Evolutionary conservation across 2,888 invertebrate species (phyloP).

Genomic region (Andrena fulva): DNA sequence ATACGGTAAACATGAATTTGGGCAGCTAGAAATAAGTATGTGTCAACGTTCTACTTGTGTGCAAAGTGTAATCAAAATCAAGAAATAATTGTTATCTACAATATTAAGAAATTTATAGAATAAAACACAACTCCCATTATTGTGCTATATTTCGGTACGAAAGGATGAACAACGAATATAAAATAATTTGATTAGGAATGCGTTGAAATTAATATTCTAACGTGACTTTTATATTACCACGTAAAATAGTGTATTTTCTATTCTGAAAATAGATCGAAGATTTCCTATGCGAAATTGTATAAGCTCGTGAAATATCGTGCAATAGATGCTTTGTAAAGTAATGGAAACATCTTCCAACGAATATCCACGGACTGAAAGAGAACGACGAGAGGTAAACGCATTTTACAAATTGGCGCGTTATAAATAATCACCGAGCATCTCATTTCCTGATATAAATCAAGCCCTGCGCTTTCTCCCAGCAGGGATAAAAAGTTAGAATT

Average conservation of each 20-base stretch:
- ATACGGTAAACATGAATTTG: too few relatives aligned
- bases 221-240: background rate
- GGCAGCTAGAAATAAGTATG: too few relatives aligned
- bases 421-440: conserved; percentile 10
- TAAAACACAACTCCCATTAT: background rate
- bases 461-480: conserved; percentile 25
- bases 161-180: background rate
- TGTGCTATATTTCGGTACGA: background rate
- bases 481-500: conserved; percentile 18
- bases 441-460: conserved; percentile 35
- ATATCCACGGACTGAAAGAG: background rate
- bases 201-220: background rate
- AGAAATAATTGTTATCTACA: too few relatives aligned
- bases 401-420: conserved; percentile 9
- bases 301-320: background rate
- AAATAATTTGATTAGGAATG: background rate
- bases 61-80: too few relatives aligned
- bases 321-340: background rate
- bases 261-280: background rate
- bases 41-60: too few relatives aligned
- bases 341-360: background rate
- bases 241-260: background rate
- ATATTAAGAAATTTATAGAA: background rate
- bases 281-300: background rate
- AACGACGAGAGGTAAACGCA: background rate